Conservation (phyloP, 1,140 invertebrate species). For the Globodera rostochiensis region DNA sequence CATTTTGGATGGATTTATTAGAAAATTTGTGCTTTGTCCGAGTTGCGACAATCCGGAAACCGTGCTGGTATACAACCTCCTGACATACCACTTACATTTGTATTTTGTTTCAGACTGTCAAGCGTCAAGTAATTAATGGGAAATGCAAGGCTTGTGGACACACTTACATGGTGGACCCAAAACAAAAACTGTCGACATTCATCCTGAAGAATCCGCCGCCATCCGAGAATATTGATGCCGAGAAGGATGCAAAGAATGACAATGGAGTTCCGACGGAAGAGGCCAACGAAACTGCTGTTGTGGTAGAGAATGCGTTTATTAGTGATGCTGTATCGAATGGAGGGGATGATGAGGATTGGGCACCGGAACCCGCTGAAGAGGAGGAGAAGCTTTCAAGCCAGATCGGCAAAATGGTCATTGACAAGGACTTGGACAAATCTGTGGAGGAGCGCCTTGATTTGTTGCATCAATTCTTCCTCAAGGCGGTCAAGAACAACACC, state of each 20-base stretch:
- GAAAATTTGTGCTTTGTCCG: slow-evolving; percentile 94
- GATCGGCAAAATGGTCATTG: slow-evolving; percentile 78
- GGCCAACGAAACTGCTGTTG: slow-evolving; percentile 47
- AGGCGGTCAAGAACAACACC: slow-evolving; percentile 69
- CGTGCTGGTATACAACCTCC: slow-evolving; percentile 74
- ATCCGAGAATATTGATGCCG: slow-evolving; percentile 30
- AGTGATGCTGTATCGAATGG: slow-evolving; percentile 70
- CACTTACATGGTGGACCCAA: slow-evolving; percentile 83
- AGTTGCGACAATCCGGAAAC: slow-evolving; percentile 99
- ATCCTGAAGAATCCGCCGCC: slow-evolving; percentile 89
- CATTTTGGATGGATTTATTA: slow-evolving; percentile 92
- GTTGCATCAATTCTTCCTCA: slow-evolving; percentile 58
- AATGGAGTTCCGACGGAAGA: slow-evolving; percentile 56
- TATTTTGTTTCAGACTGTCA: slow-evolving; percentile 48
- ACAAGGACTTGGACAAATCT: slow-evolving; percentile 92
- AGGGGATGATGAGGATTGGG: slow-evolving; percentile 82
- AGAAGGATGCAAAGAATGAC: slow-evolving; percentile 54
- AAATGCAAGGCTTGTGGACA: slow-evolving; percentile 97
- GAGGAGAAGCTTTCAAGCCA: slow-evolving; percentile 77
- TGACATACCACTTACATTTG: background rate
- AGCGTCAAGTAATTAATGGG: slow-evolving; percentile 76
- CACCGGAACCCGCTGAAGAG: slow-evolving; percentile 79
- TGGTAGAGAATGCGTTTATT: slow-evolving; percentile 28
- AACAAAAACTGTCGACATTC: slow-evolving; percentile 95
- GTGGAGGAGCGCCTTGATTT: slow-evolving; percentile 87